Base-by-base conservation (phyloP, 2,797 vertebrate species). In the Pelobates cultripes region DNA sequence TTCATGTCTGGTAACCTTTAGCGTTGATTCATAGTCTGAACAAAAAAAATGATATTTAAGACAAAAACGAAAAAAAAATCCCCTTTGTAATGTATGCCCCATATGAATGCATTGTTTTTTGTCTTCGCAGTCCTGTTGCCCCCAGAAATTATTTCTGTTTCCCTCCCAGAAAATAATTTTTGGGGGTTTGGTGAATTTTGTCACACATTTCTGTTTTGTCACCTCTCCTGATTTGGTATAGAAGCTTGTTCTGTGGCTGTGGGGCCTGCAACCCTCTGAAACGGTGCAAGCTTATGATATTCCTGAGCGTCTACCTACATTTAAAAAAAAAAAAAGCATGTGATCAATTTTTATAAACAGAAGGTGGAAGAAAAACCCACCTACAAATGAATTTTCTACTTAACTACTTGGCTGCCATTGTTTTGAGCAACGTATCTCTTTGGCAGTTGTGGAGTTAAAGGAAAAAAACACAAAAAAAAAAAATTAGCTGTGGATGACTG, bases 1-100 rank as follows among this genome's bases (percentile, higher is more conserved):
- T 94, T 92, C 91, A 92, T 87, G 94, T 98, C 93, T 91, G 89
- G 86, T 96, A 95, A 93, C 94, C 94, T 92, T 91, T 96, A 89
- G 88, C 86, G 85, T 83, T 79, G 77, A 89, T 85, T 84, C 82
- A 84, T 84, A 84, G 77, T 84, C 67, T 67, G 71, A 79, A 45
- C 77, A 75, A 78, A 84, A 84, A 78, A 79, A 44, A 71, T 84
- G 77, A 51, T 51, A 51, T 79, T 79, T 55, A 66, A 75, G 75
- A 69, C 66, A 43, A 78, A 68, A 70, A 61, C 77, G 66, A 74
- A 43, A 83, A 68, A 80, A 74, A 60, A 83, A 79, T 28, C 67
- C 72, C 28, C 82, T 75, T 84, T 75, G 77, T 83, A 75, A 83
- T 44, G 81, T 83, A 79, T 75, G 73, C 71, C 69, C 69, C 71